Conservation (phyloP, 1,140 invertebrate genomes). For the Goniozus legneri region DNA sequence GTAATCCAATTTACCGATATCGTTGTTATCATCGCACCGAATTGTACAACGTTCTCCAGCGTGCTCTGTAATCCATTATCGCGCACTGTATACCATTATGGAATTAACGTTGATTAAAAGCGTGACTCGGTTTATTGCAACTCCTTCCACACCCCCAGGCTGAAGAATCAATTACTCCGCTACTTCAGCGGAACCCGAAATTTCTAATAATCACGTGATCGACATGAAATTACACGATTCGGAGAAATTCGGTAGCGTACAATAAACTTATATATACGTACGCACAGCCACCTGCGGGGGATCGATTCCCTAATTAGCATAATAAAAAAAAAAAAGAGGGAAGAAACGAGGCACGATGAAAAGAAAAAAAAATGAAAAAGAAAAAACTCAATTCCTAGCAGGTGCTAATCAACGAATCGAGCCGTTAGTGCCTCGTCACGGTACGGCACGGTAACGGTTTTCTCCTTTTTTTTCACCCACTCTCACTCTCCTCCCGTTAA, state of each 20-base stretch:
- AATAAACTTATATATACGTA: neutral
- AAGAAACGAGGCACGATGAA: no score
- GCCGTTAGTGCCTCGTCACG: constrained; percentile 19
- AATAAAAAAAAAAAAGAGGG: constrained; percentile 10
- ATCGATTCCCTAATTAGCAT: constrained; percentile 9
- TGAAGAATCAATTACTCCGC: no score
- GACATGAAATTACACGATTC: neutral
- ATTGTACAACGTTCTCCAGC: no score
- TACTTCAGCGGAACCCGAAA: no score
- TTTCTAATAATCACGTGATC: neutral
- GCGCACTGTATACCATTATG: no score
- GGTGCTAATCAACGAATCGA: constrained; percentile 9
- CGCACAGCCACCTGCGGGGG: no score
- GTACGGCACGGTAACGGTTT: constrained; percentile 14
- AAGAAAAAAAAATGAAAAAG: no score
- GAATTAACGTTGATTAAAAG: no score
- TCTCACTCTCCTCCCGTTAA: constrained; percentile 1
- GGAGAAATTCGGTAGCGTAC: neutral
- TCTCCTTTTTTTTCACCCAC: constrained; percentile 9
- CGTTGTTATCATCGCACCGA: neutral
- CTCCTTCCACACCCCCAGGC: no score
- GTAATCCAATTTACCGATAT: neutral
- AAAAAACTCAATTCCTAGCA: constrained; percentile 14
- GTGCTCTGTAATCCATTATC: no score
- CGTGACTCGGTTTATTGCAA: no score